Conservation (phyloP, 2,113 vertebrate species). For the Oreocharis arfaki region DNA sequence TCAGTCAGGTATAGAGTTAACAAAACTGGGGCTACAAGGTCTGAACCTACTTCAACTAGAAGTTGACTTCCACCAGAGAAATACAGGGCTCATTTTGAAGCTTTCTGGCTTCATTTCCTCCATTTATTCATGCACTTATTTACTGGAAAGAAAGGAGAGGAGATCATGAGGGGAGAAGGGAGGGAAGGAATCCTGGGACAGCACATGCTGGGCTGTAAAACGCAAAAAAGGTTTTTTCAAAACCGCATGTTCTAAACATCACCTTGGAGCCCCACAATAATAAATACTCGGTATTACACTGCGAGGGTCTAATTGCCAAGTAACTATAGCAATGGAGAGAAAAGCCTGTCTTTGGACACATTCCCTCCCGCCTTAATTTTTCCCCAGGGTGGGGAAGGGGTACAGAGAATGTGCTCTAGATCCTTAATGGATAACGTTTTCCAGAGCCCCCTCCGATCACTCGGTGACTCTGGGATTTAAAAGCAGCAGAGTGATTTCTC, state of each 20-base stretch:
- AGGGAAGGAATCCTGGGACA: neutral
- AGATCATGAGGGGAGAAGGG: neutral
- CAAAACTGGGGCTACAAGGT: neutral
- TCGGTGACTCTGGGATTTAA: constrained; percentile 27
- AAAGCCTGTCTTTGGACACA: constrained; percentile 22
- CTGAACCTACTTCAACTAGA: neutral
- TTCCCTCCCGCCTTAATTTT: constrained; percentile 28
- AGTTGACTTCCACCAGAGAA: neutral
- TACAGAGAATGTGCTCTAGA: constrained; percentile 48
- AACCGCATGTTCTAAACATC: neutral
- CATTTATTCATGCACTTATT: constrained; percentile 2
- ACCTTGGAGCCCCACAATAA: constrained; percentile 36
- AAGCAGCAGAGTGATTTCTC: constrained; percentile 15
- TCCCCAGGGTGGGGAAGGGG: constrained; percentile 50
- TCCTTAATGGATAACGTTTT: constrained; percentile 40
- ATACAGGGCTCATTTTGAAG: neutral
- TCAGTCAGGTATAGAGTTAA: neutral
- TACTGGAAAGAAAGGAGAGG: constrained; percentile 21
- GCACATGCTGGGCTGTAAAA: neutral
- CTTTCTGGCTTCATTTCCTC: constrained; percentile 30
- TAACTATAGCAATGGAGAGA: constrained; percentile 30
- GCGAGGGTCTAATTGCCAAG: neutral
- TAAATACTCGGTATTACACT: constrained; percentile 14
- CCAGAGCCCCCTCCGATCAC: constrained; percentile 55
- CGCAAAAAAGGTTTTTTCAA: neutral